Evolutionary conservation across 2,113 vertebrate species (phyloP), one percentile per base, ranked within the genome.

Genomic region (Macrotis lagotis): DNA sequence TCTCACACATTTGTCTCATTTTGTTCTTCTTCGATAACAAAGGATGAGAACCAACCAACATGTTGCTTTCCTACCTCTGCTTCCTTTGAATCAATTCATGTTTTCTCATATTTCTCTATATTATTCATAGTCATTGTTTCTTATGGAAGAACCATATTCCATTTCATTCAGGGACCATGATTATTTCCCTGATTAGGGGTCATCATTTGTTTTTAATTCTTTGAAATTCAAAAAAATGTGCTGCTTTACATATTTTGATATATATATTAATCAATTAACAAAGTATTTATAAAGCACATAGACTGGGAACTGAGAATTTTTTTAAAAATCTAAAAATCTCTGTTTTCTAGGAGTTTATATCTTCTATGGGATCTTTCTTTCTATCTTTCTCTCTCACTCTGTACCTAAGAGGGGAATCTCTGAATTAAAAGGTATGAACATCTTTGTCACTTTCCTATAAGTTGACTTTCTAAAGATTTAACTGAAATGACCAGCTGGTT

Each of bases 401-500:
- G n/a, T 44, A 44, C 26, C 14, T 44, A 44, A 44, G n/a, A 83
- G n/a, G 16, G 7, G 19, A n/a, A 44, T 44, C 37, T 44, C 66
- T 44, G 19, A 24, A 16, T 83, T 83, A 83, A 83, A 83, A 19
- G 59, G 16, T 19, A 44, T 11, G 37, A 16, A 83, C 66, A 44
- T 83, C 16, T 44, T n/a, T 44, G 7, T 83, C n/a, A 44, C n/a
- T 24, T 83, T 83, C 66, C 44, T 22, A 22, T 44, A 6, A n/a
- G 8, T 22, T 74, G 59, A 37, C 31, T 66, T 74, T 74, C 31
- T n/a, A 74, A 74, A 37, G 14, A 8, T 44, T 44, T 95, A 26
- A 50, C 50, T 94, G 52, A 92, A 95, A 95, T 95, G 94, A 31
- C 52, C 88, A 91, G 55, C 52, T 95, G 26, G 50, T 90, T 89